Base-by-base conservation (phyloP, 2,888 invertebrate genomes). In the Melikaiella ostensackeni region DNA sequence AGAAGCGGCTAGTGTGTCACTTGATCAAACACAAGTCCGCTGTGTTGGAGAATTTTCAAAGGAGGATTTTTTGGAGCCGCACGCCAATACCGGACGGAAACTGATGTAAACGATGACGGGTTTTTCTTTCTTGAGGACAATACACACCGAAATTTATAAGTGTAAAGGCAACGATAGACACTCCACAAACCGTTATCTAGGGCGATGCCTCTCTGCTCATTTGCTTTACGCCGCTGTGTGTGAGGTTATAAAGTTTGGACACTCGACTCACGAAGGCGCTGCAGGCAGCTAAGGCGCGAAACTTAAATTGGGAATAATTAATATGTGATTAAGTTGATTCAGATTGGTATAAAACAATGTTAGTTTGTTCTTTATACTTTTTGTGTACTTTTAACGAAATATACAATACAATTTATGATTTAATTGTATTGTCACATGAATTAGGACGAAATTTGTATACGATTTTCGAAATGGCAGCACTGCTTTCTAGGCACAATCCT, bases 111-210 rank as follows among this genome's bases (percentile, higher is more conserved):
- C 35, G 64, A 38, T 77, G 59, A 24, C 42, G 35, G 24, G 66
- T 33, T 24, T 61, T 75, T 70, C 55, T 74, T 75, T 79, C 77
- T 38, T 75, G 50, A 63, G 55, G 73, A 75, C 59, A 50, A 64
- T 59, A 24, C 61, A 62, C 78, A 75, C 79, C 79, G 79, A 70
- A 77, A 77, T 75, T 75, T 75, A 80, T 82, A 80, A 77, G 84
- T 79, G 78, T 80, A 81, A 77, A 83, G 85, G 76, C 77, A 83
- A 84, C 83, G 81, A 86, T 85, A 87, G 85, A 86, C 88, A 83
- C 81, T 82, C 84, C 88, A 87, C 87, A 86, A 88, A 89, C 89
- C 89, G 89, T 90, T 90, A 89, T 89, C 89, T 89, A 87, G 89
- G 89, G 89, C 90, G 90, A 89, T 90, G 90, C 89, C 89, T 89